phyloP scores from a whole-genome alignment of 1,140 invertebrate species.

The Cyrtorhinus lividipennis region DNA sequence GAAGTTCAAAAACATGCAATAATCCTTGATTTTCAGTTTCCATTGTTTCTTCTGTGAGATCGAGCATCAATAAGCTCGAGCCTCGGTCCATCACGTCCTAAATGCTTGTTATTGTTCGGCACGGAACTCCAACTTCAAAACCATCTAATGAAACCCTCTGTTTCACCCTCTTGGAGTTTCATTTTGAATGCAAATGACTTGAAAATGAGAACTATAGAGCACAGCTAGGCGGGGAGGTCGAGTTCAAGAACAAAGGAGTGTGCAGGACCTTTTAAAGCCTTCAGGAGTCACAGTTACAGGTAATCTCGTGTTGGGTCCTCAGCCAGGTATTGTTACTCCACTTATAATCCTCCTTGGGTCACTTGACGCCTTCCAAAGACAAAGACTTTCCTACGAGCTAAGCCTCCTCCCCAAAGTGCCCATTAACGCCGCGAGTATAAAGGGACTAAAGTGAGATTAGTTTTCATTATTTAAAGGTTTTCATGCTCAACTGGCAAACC shows the following conservation, averaged over 20 bases:
- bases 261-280: neutral
- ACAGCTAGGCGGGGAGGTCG: neutral
- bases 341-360: constrained; percentile 3
- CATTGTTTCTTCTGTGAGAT: too few species aligned
- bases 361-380: constrained; percentile 5
- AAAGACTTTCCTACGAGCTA: neutral
- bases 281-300: constrained; percentile 2
- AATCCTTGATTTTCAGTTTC: too few species aligned
- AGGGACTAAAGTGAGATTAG: constrained; percentile 5
- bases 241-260: constrained; percentile 4
- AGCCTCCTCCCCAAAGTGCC: constrained; percentile 5
- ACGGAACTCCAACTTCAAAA: too few species aligned
- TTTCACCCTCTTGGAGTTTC: neutral
- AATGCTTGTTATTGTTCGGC: too few species aligned
- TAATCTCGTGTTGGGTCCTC: neutral
- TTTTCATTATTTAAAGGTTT: constrained; percentile 7
- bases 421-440: neutral
- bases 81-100: too few species aligned
- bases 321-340: constrained; percentile 1
- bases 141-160: neutral
- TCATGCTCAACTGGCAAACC: neutral
- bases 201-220: neutral
- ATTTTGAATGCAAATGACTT: constrained; percentile 7
- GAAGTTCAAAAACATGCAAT: too few species aligned
- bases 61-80: too few species aligned